These are phyloP conservation scores for Tetramorium bicarinatum DNA, from an alignment of 2,888 invertebrate species.

Conservation along the genomic window DNA sequence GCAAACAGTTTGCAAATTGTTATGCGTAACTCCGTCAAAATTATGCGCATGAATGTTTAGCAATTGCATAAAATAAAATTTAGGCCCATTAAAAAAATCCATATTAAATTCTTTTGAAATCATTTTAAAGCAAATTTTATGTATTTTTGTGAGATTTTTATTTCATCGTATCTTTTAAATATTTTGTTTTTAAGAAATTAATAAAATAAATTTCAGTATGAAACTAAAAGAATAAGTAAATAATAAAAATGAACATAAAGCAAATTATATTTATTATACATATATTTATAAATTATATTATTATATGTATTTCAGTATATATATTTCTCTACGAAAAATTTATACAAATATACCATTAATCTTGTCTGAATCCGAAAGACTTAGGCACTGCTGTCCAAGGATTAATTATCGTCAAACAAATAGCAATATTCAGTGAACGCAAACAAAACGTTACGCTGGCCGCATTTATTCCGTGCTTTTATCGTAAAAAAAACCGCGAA, in stretches of 20 bases:
- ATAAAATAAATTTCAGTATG: background rate
- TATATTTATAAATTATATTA: background rate
- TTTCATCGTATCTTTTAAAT: background rate
- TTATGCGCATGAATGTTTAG: background rate
- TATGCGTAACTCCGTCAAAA: background rate
- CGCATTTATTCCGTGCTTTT: slow-evolving; percentile 38
- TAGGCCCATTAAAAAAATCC: background rate
- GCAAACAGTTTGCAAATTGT: background rate
- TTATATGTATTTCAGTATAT: background rate
- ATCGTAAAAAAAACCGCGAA: slow-evolving; percentile 43
- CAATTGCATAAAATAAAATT: background rate
- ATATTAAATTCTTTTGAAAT: background rate
- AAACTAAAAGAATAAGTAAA: background rate
- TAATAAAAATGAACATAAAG: slow-evolving; percentile 10
- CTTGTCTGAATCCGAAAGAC: background rate
- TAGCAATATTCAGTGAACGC: slow-evolving; percentile 20
- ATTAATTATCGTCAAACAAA: slow-evolving; percentile 39
- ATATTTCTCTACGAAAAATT: background rate
- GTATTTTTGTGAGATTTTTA: background rate
- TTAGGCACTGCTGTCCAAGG: background rate
- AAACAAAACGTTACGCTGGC: slow-evolving; percentile 8
- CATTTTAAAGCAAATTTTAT: background rate
- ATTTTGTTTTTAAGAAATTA: background rate
- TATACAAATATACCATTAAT: background rate
- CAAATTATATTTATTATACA: background rate